Conservation (phyloP, 2,888 invertebrate species). For the Eupsilia transversa region DNA sequence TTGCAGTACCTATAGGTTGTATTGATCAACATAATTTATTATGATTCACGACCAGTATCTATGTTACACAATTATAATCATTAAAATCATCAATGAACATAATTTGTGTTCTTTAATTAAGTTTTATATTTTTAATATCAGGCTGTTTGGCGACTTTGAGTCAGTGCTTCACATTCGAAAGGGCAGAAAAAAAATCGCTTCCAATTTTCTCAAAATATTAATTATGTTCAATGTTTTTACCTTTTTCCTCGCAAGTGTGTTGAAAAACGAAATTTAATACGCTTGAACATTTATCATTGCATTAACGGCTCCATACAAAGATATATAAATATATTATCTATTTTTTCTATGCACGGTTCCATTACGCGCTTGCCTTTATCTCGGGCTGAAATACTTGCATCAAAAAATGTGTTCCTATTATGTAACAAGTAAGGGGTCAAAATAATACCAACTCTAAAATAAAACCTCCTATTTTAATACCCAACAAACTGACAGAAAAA, state of each 20-base stretch:
- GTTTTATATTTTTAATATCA: not conserved
- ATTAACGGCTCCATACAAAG: no score
- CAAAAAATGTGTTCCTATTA: not conserved
- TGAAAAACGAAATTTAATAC: not conserved
- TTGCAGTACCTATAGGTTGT: not conserved
- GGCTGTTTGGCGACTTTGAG: not conserved
- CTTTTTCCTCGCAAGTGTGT: not conserved
- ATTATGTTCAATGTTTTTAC: not conserved
- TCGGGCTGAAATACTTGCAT: not conserved
- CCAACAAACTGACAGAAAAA: not conserved
- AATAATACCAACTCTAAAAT: not conserved
- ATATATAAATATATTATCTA: no score
- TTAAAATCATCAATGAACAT: not conserved
- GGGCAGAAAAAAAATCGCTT: accelerated
- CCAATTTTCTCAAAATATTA: not conserved
- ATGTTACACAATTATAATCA: not conserved
- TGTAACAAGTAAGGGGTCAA: not conserved
- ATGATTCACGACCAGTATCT: not conserved
- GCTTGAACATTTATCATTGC: not conserved
- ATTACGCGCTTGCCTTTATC: not conserved
- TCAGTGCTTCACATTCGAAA: not conserved
- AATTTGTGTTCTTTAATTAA: not conserved
- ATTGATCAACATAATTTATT: not conserved
- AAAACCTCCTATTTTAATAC: not conserved
- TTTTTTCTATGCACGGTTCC: no score